phyloP scores from a whole-genome alignment of 2,888 invertebrate species.

The Hypena proboscidalis region DNA sequence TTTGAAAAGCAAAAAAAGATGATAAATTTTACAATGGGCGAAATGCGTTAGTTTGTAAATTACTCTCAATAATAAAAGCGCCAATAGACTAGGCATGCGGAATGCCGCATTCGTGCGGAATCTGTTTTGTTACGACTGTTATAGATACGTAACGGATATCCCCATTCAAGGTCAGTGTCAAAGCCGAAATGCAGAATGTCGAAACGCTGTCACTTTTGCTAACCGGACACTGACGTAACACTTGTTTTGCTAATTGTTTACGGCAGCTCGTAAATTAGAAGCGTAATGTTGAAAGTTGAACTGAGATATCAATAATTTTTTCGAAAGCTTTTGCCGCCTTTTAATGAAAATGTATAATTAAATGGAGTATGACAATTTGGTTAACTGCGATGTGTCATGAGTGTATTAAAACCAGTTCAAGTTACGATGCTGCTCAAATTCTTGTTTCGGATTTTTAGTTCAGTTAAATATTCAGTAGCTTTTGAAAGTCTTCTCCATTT shows the following conservation, averaged over 20 bases:
- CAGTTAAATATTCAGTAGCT: too few relatives aligned
- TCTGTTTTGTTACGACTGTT: slow-evolving; percentile 17
- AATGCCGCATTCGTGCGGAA: slow-evolving; percentile 9
- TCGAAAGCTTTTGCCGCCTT: too few relatives aligned
- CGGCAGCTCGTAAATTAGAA: background rate
- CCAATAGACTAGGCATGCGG: background rate
- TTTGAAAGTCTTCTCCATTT: too few relatives aligned
- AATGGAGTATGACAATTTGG: too few relatives aligned
- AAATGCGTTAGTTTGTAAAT: too few relatives aligned
- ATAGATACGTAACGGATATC: slow-evolving; percentile 39
- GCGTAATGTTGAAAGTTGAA: background rate
- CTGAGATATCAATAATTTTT: slow-evolving; percentile 4
- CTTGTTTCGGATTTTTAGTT: too few relatives aligned
- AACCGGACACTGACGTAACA: slow-evolving; percentile 31
- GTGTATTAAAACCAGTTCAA: too few relatives aligned
- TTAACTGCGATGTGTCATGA: too few relatives aligned
- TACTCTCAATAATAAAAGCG: background rate
- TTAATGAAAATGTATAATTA: too few relatives aligned
- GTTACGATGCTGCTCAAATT: too few relatives aligned
- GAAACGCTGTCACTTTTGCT: slow-evolving; percentile 21
- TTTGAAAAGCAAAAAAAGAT: too few relatives aligned
- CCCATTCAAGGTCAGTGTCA: slow-evolving; percentile 43
- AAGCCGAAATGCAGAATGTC: slow-evolving; percentile 26
- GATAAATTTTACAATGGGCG: too few relatives aligned
- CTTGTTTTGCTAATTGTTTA: slow-evolving; percentile 1